Evolutionary conservation across 2,113 vertebrate genomes (phyloP).

Genomic region (Leiothrix lutea): DNA sequence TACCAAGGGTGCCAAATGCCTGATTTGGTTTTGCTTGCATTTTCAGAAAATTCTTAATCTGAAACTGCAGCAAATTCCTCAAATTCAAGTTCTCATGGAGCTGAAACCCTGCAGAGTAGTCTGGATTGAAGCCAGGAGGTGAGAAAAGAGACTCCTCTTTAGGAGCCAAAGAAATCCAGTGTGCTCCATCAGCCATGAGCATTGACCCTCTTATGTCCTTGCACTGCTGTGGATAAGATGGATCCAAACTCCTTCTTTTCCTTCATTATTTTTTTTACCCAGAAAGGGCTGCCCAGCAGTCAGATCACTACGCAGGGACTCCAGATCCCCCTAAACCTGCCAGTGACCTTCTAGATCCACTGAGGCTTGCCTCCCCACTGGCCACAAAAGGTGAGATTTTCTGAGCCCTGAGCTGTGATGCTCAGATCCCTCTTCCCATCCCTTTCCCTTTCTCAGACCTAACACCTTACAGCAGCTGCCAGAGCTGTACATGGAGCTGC

Average conservation of each 20-base stretch:
- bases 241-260: neutral
- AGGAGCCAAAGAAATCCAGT: neutral
- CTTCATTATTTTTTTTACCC: neutral
- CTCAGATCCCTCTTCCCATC: neutral
- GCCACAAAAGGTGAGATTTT: neutral
- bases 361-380: neutral
- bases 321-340: neutral
- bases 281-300: neutral
- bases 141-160: neutral
- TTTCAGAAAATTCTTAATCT: neutral
- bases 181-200: neutral
- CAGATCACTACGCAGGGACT: neutral
- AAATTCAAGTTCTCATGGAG: neutral
- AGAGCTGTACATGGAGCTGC: neutral
- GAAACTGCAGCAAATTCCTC: neutral
- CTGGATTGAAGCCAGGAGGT: neutral
- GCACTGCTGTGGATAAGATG: neutral
- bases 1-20: neutral
- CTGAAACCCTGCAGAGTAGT: neutral
- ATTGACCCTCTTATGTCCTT: neutral
- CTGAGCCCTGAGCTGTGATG: neutral
- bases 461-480: neutral
- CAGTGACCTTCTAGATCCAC: neutral
- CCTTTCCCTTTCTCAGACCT: neutral
- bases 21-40: neutral